These are phyloP conservation scores for Rosalia funebris DNA, from an alignment of 2,888 invertebrate genomes.

Conservation along the genomic window DNA sequence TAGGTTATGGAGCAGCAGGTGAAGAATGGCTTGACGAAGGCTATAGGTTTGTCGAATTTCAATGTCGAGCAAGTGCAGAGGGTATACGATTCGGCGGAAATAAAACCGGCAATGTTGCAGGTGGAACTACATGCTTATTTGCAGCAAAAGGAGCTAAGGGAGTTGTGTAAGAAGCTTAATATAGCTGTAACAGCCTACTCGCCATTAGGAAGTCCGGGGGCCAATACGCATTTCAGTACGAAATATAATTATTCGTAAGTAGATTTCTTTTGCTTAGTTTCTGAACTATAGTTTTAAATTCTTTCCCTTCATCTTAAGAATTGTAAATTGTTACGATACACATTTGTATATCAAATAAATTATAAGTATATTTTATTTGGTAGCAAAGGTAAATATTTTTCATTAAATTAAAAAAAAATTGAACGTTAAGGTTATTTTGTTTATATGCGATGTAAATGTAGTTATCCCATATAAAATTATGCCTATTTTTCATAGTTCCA, in stretches of 20 bases:
- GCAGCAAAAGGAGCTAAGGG: conserved; percentile 74
- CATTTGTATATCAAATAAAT: too few species aligned
- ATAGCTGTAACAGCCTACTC: conserved; percentile 78
- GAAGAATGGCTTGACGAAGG: conserved; percentile 70
- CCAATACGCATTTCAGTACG: conserved; percentile 70
- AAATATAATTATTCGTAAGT: conserved; percentile 72
- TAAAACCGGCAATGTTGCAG: conserved; percentile 79
- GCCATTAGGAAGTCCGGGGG: conserved; percentile 78
- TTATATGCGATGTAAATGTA: too few species aligned
- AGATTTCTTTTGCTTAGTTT: conserved; percentile 11
- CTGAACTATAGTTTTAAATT: too few species aligned
- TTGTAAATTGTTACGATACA: too few species aligned
- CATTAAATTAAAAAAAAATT: too few species aligned
- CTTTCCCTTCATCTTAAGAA: too few species aligned
- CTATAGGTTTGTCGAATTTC: conserved; percentile 86
- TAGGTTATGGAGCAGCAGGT: conserved; percentile 78
- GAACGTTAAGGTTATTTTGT: too few species aligned
- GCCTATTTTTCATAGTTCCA: too few species aligned
- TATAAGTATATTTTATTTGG: too few species aligned
- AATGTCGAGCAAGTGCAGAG: conserved; percentile 74
- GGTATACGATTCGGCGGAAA: conserved; percentile 69
- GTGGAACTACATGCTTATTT: conserved; percentile 82
- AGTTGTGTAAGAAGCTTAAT: conserved; percentile 70
- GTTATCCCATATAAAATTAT: too few species aligned
- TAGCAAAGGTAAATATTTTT: too few species aligned